Conservation (phyloP, 2,888 invertebrate species). For the Phlogophora meticulosa region DNA sequence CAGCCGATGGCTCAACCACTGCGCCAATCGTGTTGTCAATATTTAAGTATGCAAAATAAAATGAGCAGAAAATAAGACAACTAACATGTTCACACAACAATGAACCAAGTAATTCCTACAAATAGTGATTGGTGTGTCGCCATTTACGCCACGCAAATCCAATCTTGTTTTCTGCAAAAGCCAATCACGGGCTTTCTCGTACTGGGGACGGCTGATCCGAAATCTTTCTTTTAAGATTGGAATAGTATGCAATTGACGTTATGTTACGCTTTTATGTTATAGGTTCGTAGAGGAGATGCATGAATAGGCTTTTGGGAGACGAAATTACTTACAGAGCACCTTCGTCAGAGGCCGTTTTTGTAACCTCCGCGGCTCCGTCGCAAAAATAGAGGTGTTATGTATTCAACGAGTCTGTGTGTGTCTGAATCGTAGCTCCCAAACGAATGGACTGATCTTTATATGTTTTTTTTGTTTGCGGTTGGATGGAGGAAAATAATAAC, state of each 20-base stretch:
- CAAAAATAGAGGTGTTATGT: no score
- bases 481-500: no score
- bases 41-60: background rate
- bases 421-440: no score
- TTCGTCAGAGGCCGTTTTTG: no score
- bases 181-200: conserved; percentile 27
- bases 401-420: no score
- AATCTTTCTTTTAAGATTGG: conserved; percentile 5
- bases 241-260: background rate
- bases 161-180: conserved; percentile 46
- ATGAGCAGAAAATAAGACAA: conserved; percentile 24
- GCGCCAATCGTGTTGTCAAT: no score
- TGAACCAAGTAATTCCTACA: conserved; percentile 22
- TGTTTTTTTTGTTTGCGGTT: no score
- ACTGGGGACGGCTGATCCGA: background rate
- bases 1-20: no score
- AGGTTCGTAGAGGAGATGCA: background rate
- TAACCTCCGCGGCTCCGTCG: no score
- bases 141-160: conserved; percentile 37
- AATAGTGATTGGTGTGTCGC: conserved; percentile 32
- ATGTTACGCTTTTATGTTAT: background rate
- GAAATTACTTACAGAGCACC: background rate
- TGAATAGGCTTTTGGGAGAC: background rate
- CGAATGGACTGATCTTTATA: no score
- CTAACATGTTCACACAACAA: conserved; percentile 35